Evolutionary conservation across 2,888 invertebrate species (phyloP).

Genomic region (Quadriops clusia): DNA sequence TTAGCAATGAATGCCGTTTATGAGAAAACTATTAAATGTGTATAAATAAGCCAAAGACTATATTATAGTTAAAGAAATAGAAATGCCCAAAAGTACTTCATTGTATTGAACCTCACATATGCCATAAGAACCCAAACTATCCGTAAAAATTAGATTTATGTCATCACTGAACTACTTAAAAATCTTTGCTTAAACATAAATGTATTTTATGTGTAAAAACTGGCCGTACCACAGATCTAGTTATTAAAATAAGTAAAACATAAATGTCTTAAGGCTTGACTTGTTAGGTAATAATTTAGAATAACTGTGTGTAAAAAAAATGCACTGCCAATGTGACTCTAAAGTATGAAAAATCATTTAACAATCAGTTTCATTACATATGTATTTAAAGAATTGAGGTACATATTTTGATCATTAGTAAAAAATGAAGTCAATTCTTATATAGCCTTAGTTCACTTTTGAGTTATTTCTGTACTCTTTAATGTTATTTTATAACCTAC

Average conservation of each 20-base stretch:
- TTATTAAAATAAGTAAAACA: slow-evolving; percentile 8
- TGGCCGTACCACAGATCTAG: slow-evolving; percentile 16
- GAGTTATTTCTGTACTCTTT: slow-evolving; percentile 7
- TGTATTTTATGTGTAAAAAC: slow-evolving; percentile 15
- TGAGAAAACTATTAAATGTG: too few species aligned
- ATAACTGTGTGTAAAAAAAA: slow-evolving; percentile 23
- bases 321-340: slow-evolving; percentile 28
- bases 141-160: neutral
- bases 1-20: too few species aligned
- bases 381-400: slow-evolving; percentile 5
- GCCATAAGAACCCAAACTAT: neutral
- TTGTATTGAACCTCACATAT: too few species aligned
- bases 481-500: slow-evolving; percentile 9
- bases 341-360: slow-evolving; percentile 9
- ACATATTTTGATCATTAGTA: neutral
- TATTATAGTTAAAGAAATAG: slow-evolving; percentile 3
- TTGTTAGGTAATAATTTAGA: slow-evolving; percentile 19
- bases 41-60: slow-evolving; percentile 9
- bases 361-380: slow-evolving; percentile 2
- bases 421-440: too few species aligned
- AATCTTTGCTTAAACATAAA: slow-evolving; percentile 5
- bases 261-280: slow-evolving; percentile 18
- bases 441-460: too few species aligned
- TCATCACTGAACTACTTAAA: slow-evolving; percentile 2
- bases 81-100: slow-evolving; percentile 5